A percentile compares a stretch with the other conserved stretches of the same genome.
Conservation (phyloP, 1,140 invertebrate species). For the Pararge aegeria region DNA sequence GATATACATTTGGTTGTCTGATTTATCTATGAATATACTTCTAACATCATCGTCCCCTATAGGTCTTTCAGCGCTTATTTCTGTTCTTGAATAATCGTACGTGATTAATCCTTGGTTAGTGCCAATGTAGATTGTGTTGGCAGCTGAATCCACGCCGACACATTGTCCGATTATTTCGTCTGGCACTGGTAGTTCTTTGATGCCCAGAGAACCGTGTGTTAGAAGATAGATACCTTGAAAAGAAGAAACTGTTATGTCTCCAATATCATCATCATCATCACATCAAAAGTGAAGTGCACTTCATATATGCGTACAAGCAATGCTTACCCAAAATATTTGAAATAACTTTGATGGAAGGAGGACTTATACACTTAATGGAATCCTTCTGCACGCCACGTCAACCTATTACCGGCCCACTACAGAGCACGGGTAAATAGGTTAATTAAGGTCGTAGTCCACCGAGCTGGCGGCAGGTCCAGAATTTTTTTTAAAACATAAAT, state of each 20-base stretch:
- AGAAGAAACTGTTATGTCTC: not conserved
- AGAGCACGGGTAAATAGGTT: no score
- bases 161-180: slow-evolving; percentile 65
- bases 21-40: slow-evolving; percentile 66
- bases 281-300: no score
- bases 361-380: no score
- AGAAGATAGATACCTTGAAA: slow-evolving; percentile 48
- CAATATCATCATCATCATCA: no score
- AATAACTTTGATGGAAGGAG: no score
- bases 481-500: no score
- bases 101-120: slow-evolving; percentile 65
- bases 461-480: no score
- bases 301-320: no score
- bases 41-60: slow-evolving; percentile 67
- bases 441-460: no score
- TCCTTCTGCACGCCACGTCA: no score
- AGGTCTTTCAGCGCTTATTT: slow-evolving; percentile 58
- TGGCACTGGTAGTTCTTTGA: slow-evolving; percentile 57
- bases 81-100: slow-evolving; percentile 56
- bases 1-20: slow-evolving; percentile 68
- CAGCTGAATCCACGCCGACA: slow-evolving; percentile 49
- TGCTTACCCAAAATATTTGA: no score
- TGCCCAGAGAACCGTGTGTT: slow-evolving; percentile 61
- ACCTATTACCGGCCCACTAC: no score
- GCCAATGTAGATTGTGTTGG: slow-evolving; percentile 59